Evolutionary conservation across 2,113 vertebrate species (phyloP), one percentile per base, ranked within the genome.

Genomic region (Quiscalus mexicanus): DNA sequence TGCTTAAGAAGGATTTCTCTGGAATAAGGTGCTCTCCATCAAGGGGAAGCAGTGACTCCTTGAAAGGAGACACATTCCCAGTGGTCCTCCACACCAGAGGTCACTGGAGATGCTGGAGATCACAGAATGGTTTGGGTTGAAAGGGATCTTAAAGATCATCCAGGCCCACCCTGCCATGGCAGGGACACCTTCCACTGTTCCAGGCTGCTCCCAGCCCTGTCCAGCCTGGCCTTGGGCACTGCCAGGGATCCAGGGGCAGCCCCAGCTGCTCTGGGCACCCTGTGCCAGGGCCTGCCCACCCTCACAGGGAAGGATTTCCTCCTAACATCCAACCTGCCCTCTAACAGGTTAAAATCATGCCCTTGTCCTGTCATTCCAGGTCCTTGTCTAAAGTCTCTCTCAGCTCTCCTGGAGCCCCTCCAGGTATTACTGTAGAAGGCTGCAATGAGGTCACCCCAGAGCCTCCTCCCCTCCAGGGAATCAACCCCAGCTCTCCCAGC

Each of bases 181-280:
- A 75, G 70, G 45, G 53, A 68, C n/a, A 41, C 25, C 27, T 83
- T 0, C 39, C 70, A 53, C n/a, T 7, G 0, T 2, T n/a, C 53
- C 87, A 83, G n/a, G 62, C 0, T 75, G 39, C 53, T 68, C 69
- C 68, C 1, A 65, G 15, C 18, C 44, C 44, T 0, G 0, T 59
- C 68, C 69, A 75, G 0, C 4, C 24, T 75, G 62, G 39, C 6
- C 39, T 75, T 30, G 60, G 28, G 0, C 53, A 45, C n/a, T 45
- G 0, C 28, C 60, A 81, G 37, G 52, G 52, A 67, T 45, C n/a
- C 68, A 84, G 68, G 44, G 37, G 19, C 68, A 74, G 52, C 69
- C 77, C 3, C 60, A 82, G 69, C 69, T 82, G 2, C 60, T 74
- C 45, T 67, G 77, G 44, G 44, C 44, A 81, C 9, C 9, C 67